Evolutionary conservation across 2,113 vertebrate species (phyloP).

Genomic region (Catharus minimus): DNA sequence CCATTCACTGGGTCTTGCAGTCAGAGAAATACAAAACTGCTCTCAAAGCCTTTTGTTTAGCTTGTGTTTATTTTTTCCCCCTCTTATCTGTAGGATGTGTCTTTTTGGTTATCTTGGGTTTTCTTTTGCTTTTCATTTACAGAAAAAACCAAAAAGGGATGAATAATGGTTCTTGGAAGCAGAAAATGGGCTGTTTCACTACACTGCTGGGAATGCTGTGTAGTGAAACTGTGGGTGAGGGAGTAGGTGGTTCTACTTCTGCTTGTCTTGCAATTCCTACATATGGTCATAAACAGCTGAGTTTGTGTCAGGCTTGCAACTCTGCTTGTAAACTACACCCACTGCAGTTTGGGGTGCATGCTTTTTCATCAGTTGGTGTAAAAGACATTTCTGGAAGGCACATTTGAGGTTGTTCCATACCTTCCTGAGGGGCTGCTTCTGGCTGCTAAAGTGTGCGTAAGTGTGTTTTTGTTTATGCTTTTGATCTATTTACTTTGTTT

Average conservation of each 20-base stretch:
- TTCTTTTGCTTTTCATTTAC: neutral
- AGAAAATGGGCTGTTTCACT: neutral
- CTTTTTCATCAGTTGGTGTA: neutral
- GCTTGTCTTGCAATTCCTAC: slow-evolving; percentile 29
- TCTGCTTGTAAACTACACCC: neutral
- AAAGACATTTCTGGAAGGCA: neutral
- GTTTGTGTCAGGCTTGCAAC: neutral
- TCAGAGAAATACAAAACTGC: neutral
- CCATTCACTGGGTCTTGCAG: neutral
- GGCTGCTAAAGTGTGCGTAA: neutral
- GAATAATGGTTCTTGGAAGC: slow-evolving; percentile 19
- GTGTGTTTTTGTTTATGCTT: neutral
- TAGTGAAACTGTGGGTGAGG: neutral
- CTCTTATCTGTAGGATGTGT: neutral
- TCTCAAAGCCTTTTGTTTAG: neutral
- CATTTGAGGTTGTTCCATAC: neutral
- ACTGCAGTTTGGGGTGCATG: neutral
- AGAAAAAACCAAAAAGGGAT: neutral
- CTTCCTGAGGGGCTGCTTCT: neutral
- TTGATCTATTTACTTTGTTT: slow-evolving; percentile 1
- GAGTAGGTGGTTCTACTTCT: slow-evolving; percentile 29
- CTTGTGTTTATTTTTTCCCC: neutral
- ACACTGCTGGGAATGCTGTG: neutral
- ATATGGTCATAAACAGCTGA: slow-evolving; percentile 17
- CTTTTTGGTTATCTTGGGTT: neutral